Percentiles rank a stretch among this genome's conserved stretches.
Conservation (phyloP, 2,797 vertebrate genomes). For the Malacoraja senta region DNA sequence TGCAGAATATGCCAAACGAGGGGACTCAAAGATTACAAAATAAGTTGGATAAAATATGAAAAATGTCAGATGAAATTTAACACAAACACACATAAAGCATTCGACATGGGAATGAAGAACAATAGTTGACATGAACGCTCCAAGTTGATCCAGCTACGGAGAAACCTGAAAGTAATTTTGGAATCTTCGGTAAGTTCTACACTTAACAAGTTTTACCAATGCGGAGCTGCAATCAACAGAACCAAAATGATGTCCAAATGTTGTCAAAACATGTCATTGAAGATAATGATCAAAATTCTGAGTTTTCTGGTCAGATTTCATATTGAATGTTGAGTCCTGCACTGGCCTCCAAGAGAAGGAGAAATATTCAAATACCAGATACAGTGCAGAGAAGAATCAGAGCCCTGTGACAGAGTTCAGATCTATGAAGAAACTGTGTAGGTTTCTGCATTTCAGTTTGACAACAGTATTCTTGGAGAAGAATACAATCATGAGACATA, state of each 20-base stretch:
- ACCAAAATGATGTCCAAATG: not conserved
- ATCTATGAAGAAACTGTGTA: not conserved
- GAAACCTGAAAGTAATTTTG: not conserved
- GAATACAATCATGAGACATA: not conserved
- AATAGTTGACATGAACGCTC: not conserved
- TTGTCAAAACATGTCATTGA: not conserved
- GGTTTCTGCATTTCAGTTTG: too few relatives aligned
- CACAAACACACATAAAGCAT: not conserved
- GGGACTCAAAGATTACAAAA: not conserved
- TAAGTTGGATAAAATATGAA: slow-evolving; percentile 1
- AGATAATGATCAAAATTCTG: not conserved
- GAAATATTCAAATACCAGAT: not conserved
- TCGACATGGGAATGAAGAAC: not conserved
- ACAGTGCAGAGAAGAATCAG: not conserved
- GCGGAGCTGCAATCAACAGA: not conserved
- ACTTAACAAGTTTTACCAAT: not conserved
- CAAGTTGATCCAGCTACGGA: not conserved
- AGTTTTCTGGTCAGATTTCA: not conserved
- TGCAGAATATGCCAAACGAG: not conserved
- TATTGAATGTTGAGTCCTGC: not conserved
- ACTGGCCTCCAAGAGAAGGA: not conserved
- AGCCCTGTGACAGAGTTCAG: not conserved
- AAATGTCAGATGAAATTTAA: not conserved
- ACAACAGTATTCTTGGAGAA: not conserved
- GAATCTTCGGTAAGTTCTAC: not conserved